These are phyloP conservation scores for Chromis chromis DNA, from an alignment of 2,797 vertebrate genomes.

Conservation along the genomic window DNA sequence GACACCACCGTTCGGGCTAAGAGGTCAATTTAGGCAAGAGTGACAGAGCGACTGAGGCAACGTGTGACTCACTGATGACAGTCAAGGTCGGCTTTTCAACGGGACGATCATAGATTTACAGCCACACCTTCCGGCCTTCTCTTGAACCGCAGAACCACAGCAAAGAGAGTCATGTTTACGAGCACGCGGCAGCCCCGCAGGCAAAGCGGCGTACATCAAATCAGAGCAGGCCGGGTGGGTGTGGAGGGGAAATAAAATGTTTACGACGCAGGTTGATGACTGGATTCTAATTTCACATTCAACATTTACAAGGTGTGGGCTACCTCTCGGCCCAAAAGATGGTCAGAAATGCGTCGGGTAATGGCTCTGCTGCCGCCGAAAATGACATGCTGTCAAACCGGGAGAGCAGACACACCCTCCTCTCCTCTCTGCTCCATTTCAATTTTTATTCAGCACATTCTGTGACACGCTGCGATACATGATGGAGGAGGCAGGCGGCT, in stretches of 20 bases:
- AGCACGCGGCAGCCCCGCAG: constrained; percentile 51
- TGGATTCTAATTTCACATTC: constrained; percentile 79
- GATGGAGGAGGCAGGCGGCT: constrained; percentile 53
- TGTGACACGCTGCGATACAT: constrained; percentile 48
- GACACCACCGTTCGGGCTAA: constrained; percentile 9
- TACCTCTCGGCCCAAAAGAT: constrained; percentile 51
- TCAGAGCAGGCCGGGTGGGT: constrained; percentile 19
- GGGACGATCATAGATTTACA: constrained; percentile 70
- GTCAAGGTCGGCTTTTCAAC: constrained; percentile 68
- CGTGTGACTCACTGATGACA: constrained; percentile 53
- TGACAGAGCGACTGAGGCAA: constrained; percentile 47
- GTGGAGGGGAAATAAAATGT: constrained; percentile 65
- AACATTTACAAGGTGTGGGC: constrained; percentile 70
- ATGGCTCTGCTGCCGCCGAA: constrained; percentile 54
- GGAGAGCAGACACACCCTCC: constrained; percentile 45
- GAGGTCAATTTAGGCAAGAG: constrained; percentile 48
- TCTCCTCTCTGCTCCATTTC: constrained; percentile 43
- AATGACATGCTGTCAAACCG: constrained; percentile 68
- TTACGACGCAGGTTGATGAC: constrained; percentile 70
- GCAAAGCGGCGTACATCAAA: constrained; percentile 53
- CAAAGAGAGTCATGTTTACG: constrained; percentile 69
- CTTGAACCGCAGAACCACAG: constrained; percentile 53
- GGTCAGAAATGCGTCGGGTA: constrained; percentile 39
- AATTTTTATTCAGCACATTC: constrained; percentile 58
- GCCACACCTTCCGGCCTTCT: constrained; percentile 43